Evolutionary conservation across 2,797 vertebrate species (phyloP).

Genomic region (Micrastur ruficollis): DNA sequence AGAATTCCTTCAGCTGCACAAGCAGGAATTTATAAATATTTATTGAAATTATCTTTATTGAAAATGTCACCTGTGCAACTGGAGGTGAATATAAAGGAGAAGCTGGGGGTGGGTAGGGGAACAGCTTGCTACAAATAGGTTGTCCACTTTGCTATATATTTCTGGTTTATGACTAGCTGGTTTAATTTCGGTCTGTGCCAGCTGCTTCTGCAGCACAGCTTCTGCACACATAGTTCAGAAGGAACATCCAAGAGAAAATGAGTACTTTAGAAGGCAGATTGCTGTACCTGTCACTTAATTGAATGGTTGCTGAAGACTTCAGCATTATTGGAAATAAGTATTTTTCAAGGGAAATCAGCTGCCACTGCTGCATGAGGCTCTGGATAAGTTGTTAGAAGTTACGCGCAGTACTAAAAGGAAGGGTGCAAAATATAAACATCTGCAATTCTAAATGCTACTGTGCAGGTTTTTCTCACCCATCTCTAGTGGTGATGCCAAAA

Average conservation of each 20-base stretch:
- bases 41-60: conserved; percentile 14
- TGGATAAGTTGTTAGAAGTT: background rate
- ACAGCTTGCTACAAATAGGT: background rate
- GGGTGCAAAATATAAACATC: background rate
- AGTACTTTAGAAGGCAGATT: background rate
- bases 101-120: background rate
- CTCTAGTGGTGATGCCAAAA: background rate
- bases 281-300: background rate
- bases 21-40: conserved; percentile 30
- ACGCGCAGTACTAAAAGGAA: background rate
- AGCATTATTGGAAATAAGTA: background rate
- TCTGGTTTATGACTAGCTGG: background rate
- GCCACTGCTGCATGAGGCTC: background rate
- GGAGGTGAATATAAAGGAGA: background rate
- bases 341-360: background rate
- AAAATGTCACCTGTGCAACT: background rate
- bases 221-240: background rate
- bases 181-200: background rate
- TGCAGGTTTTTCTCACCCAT: background rate
- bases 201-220: background rate
- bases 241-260: background rate
- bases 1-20: conserved; percentile 30
- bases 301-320: background rate
- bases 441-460: background rate
- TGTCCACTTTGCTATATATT: background rate